These are phyloP conservation scores for Morone chrysops DNA, from an alignment of 2,113 vertebrate genomes.

Conservation along the genomic window DNA sequence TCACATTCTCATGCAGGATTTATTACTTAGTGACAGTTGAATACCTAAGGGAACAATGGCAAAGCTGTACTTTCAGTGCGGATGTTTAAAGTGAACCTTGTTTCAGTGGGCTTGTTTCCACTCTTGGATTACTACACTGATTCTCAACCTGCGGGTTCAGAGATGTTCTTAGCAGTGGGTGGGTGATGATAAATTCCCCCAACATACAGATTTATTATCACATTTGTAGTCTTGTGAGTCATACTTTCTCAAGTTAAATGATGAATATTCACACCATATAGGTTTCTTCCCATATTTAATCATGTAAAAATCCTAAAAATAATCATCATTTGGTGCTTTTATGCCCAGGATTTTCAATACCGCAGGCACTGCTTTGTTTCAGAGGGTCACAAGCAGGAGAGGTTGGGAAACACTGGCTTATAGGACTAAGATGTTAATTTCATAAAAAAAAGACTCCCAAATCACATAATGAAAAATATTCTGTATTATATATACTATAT, in stretches of 20 bases:
- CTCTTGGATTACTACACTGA: slow-evolving; percentile 9
- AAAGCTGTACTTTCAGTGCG: slow-evolving; percentile 25
- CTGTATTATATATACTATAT: background rate
- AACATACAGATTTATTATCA: slow-evolving; percentile 25
- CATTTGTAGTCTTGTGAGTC: slow-evolving; percentile 15
- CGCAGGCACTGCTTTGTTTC: slow-evolving; percentile 14
- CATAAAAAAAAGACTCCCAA: background rate
- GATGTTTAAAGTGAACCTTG: slow-evolving; percentile 29
- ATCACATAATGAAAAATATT: background rate
- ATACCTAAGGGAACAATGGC: slow-evolving; percentile 27
- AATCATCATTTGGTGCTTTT: slow-evolving; percentile 8
- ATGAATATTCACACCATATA: slow-evolving; percentile 23
- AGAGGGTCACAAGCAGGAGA: background rate
- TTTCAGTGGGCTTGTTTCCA: slow-evolving; percentile 17
- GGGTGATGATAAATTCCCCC: slow-evolving; percentile 9
- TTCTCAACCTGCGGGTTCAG: slow-evolving; percentile 1
- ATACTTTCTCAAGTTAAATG: slow-evolving; percentile 29
- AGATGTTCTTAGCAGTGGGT: background rate
- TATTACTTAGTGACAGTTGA: slow-evolving; percentile 47
- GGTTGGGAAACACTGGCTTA: background rate
- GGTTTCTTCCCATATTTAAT: slow-evolving; percentile 36
- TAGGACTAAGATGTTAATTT: background rate
- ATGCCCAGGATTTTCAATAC: background rate
- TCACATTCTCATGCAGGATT: slow-evolving; percentile 49
- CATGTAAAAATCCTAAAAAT: slow-evolving; percentile 15